These are phyloP conservation scores for Echinops telfairi DNA, from an alignment of 2,113 vertebrate genomes.

Conservation along the genomic window DNA sequence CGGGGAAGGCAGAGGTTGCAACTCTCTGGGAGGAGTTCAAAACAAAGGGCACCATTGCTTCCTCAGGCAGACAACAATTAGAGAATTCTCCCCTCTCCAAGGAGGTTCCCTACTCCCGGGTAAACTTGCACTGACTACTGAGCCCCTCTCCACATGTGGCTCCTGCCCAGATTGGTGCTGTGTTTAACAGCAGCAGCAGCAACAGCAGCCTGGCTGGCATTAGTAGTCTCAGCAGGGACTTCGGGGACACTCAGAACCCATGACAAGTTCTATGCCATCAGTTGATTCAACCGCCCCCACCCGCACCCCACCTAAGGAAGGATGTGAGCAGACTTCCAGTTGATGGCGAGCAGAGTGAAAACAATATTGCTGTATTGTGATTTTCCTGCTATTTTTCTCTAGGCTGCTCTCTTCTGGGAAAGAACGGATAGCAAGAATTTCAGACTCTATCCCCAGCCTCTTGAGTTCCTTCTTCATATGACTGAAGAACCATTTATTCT, in stretches of 20 bases:
- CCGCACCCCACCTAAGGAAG: background rate
- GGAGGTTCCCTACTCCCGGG: background rate
- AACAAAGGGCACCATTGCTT: background rate
- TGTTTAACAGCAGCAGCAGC: background rate
- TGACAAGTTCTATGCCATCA: background rate
- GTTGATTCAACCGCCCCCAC: background rate
- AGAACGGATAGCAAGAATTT: background rate
- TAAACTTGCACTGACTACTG: background rate
- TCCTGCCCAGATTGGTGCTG: background rate
- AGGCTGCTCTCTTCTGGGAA: background rate
- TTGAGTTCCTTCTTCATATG: background rate
- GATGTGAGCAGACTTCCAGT: background rate
- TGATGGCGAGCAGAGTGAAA: background rate
- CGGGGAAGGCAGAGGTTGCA: background rate
- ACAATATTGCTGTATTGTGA: background rate
- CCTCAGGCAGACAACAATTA: background rate
- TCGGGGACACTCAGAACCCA: background rate
- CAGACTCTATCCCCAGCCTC: background rate
- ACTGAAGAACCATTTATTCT: too few relatives aligned
- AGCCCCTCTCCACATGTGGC: background rate
- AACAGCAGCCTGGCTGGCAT: background rate
- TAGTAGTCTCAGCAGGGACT: background rate
- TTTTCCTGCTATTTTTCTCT: background rate
- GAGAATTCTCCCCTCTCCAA: fast-evolving
- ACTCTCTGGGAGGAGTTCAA: background rate